Percentiles rank a stretch among this genome's conserved stretches.
These are phyloP conservation scores for Tanaodytes sp. DNA, from an alignment of 2,888 invertebrate genomes.

Conservation along the genomic window DNA sequence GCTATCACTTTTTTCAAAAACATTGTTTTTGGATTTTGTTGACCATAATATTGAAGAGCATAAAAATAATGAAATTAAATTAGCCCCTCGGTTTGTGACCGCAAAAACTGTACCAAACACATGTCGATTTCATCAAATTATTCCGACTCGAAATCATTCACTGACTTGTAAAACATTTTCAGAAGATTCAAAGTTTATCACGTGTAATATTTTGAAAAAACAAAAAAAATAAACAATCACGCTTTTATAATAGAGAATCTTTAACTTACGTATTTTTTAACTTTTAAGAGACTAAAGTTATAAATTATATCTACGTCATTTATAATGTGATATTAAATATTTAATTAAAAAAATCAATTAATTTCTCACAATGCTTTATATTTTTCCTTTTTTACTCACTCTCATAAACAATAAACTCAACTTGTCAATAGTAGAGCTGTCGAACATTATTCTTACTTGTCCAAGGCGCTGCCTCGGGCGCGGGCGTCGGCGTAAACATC, in stretches of 20 bases:
- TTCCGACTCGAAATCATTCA: background rate
- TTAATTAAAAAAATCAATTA: no score
- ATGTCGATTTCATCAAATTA: constrained; percentile 27
- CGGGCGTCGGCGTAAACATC: no score
- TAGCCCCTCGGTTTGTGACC: constrained; percentile 17
- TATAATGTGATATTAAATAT: background rate
- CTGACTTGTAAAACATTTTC: constrained; percentile 28
- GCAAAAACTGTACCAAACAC: constrained; percentile 30
- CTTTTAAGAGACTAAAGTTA: no score
- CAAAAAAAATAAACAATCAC: constrained; percentile 9
- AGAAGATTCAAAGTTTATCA: constrained; percentile 18
- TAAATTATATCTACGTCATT: no score
- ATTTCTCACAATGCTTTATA: no score
- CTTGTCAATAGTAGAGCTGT: no score
- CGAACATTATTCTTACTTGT: no score
- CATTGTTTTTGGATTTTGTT: constrained; percentile 37
- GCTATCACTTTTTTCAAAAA: constrained; percentile 35
- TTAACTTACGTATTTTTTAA: no score
- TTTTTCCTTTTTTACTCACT: no score
- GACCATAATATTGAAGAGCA: constrained; percentile 28
- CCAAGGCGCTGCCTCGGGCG: no score
- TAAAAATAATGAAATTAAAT: constrained; percentile 12
- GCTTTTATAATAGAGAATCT: no score
- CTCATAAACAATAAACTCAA: no score
- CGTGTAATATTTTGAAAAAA: constrained; percentile 11